Conservation (phyloP, 2,797 vertebrate genomes). For the Tiaroga cobitis region DNA sequence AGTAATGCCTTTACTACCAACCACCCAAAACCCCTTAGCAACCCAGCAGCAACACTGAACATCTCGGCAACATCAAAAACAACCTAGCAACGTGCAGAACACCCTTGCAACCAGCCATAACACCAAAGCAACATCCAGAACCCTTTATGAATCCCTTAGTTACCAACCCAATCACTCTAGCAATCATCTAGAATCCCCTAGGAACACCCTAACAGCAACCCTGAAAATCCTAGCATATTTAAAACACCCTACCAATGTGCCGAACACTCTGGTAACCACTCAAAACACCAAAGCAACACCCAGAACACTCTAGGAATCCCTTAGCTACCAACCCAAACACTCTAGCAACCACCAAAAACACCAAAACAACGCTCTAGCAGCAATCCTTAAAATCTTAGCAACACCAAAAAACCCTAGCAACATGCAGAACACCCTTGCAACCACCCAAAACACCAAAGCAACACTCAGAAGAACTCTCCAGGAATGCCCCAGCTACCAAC, state of each 20-base stretch:
- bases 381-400: neutral
- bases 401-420: neutral
- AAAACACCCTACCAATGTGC: no score
- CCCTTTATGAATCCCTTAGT: neutral
- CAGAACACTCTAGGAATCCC: neutral
- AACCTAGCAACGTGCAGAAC: neutral
- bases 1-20: neutral
- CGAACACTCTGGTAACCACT: no score
- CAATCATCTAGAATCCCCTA: neutral
- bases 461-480: neutral
- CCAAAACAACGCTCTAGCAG: neutral
- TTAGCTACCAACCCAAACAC: neutral
- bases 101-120: neutral
- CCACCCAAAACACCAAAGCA: neutral
- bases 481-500: neutral
- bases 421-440: neutral
- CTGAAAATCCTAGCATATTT: neutral
- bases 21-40: neutral
- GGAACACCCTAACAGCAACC: neutral
- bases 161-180: neutral
- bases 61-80: neutral
- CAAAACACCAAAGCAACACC: neutral
- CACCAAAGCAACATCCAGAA: neutral
- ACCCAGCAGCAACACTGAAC: neutral
- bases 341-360: neutral